Evolutionary conservation across 2,797 vertebrate genomes (phyloP).

Genomic region (Clarias pachynema): DNA sequence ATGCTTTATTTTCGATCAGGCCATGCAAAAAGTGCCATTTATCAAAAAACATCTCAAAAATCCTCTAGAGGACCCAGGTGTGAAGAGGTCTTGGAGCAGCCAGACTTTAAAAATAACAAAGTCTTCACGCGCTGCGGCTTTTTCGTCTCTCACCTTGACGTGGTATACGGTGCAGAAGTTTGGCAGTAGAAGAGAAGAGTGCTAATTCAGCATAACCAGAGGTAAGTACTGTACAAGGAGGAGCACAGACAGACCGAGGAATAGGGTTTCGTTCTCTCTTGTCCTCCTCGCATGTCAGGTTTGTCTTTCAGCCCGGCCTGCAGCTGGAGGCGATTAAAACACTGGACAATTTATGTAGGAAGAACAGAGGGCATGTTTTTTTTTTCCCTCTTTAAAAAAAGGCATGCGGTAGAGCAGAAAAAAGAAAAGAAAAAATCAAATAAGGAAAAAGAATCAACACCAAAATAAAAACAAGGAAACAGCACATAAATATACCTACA

Average conservation of each 20-base stretch:
- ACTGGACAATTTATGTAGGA: slow-evolving; percentile 65
- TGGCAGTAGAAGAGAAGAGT: slow-evolving; percentile 65
- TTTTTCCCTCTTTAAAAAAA: neutral
- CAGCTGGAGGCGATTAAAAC: slow-evolving; percentile 77
- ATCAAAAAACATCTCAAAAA: neutral
- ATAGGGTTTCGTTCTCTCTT: slow-evolving; percentile 63
- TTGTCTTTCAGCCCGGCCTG: slow-evolving; percentile 70
- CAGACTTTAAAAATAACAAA: slow-evolving; percentile 65
- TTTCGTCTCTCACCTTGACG: slow-evolving; percentile 55
- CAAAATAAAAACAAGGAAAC: neutral
- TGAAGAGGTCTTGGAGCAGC: slow-evolving; percentile 45
- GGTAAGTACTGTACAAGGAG: slow-evolving; percentile 55
- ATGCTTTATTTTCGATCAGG: slow-evolving; percentile 16
- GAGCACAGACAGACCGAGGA: slow-evolving; percentile 52
- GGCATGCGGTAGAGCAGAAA: neutral
- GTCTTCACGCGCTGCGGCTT: slow-evolving; percentile 50
- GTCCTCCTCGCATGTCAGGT: slow-evolving; percentile 38
- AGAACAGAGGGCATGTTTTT: neutral
- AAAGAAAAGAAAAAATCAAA: neutral
- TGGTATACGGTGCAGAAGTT: slow-evolving; percentile 60
- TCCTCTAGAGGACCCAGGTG: slow-evolving; percentile 17
- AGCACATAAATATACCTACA: neutral
- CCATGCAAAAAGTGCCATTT: neutral
- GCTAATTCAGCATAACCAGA: slow-evolving; percentile 56
- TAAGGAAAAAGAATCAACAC: slow-evolving; percentile 5